Evolutionary conservation across 2,113 vertebrate species (phyloP).

Genomic region (Eulemur rufifrons): DNA sequence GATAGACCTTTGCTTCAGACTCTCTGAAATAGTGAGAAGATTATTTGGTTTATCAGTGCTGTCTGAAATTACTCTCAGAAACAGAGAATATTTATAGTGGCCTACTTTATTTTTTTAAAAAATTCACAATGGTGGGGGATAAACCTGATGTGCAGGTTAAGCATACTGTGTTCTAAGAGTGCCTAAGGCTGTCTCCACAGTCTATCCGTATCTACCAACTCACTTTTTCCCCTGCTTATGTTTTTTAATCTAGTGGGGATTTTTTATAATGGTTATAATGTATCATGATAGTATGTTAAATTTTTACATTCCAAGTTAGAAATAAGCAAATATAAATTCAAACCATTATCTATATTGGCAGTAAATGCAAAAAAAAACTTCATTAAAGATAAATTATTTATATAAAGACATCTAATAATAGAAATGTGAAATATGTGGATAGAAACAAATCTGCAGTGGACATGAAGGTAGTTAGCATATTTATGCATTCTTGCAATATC

Average conservation of each 20-base stretch:
- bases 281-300: not conserved
- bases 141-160: constrained; percentile 71
- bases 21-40: constrained; percentile 70
- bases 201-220: constrained; percentile 73
- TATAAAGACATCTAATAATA: constrained; percentile 10
- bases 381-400: constrained; percentile 33
- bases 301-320: constrained; percentile 6
- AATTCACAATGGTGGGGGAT: constrained; percentile 43
- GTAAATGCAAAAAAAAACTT: not conserved
- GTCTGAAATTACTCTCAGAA: constrained; percentile 81
- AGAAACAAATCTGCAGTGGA: not conserved
- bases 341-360: not conserved
- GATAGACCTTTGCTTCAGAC: constrained; percentile 29
- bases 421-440: not conserved
- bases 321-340: not conserved
- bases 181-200: constrained; percentile 63
- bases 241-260: constrained; percentile 59
- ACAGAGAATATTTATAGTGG: constrained; percentile 76
- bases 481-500: not conserved
- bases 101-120: constrained; percentile 36
- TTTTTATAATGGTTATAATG: constrained; percentile 56
- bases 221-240: constrained; percentile 49
- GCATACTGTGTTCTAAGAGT: constrained; percentile 64
- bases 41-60: constrained; percentile 74
- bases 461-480: not conserved